Percentiles rank a stretch among this genome's conserved stretches.
Evolutionary conservation across 2,888 invertebrate species (phyloP).

Genomic region (Lasioglossum vierecki): DNA sequence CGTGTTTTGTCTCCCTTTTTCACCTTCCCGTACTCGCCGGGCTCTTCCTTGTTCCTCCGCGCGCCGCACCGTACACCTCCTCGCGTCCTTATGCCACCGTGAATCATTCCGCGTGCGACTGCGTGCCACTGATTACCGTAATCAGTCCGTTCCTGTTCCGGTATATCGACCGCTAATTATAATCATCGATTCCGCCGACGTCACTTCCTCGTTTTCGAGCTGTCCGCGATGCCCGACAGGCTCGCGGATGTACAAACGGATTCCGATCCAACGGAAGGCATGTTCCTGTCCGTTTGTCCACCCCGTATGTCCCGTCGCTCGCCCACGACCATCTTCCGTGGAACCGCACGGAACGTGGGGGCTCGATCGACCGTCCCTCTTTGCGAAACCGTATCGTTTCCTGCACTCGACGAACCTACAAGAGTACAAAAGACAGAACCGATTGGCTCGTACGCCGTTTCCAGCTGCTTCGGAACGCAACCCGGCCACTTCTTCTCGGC

Average conservation of each 20-base stretch:
- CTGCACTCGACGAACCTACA: neutral
- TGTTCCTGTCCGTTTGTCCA: constrained; percentile 18
- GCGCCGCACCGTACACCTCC: neutral
- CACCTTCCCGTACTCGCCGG: constrained; percentile 26
- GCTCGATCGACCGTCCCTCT: constrained; percentile 1
- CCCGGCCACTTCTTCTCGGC: constrained; percentile 21
- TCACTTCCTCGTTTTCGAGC: constrained; percentile 80
- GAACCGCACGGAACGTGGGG: neutral
- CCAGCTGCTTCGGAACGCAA: constrained; percentile 39
- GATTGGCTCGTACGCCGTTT: constrained; percentile 15
- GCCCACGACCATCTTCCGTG: constrained; percentile 19
- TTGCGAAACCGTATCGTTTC: constrained; percentile 5
- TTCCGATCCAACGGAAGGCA: constrained; percentile 43
- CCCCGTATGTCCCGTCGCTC: constrained; percentile 51
- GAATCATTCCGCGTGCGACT: constrained; percentile 78
- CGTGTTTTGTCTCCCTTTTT: constrained; percentile 38
- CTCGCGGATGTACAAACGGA: constrained; percentile 65
- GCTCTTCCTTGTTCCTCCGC: constrained; percentile 27
- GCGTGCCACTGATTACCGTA: constrained; percentile 83
- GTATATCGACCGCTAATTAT: constrained; percentile 83
- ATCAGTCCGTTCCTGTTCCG: constrained; percentile 81
- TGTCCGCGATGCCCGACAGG: constrained; percentile 47
- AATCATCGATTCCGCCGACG: constrained; percentile 82
- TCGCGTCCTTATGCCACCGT: constrained; percentile 66
- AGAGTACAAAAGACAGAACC: constrained; percentile 21